These are phyloP conservation scores for Phaenicophaeus curvirostris DNA, from an alignment of 2,797 vertebrate species.

Conservation along the genomic window DNA sequence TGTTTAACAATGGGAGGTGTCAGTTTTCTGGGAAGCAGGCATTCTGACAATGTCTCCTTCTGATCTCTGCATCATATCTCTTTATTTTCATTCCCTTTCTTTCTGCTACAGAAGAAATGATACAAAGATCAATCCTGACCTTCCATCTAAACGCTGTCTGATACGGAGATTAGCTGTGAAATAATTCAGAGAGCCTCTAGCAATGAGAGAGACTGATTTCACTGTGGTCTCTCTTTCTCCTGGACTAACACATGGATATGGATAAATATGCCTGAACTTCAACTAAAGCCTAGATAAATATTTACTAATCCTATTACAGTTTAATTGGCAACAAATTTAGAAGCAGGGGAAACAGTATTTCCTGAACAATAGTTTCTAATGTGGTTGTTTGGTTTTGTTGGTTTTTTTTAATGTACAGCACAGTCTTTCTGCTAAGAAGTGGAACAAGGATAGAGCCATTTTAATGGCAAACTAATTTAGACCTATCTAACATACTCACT, in stretches of 20 bases:
- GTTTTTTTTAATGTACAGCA: not conserved
- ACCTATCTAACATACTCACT: not conserved
- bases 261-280: slow-evolving; percentile 26
- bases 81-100: not conserved
- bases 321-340: slow-evolving; percentile 20
- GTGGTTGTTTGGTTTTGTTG: not conserved
- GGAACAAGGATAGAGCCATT: not conserved
- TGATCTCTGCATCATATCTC: not conserved
- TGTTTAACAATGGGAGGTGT: not conserved
- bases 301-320: slow-evolving; percentile 26
- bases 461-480: not conserved
- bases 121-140: not conserved
- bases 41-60: not conserved
- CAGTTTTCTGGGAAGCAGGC: not conserved
- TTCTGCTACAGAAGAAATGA: not conserved
- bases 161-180: slow-evolving; percentile 24
- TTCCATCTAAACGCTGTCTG: not conserved
- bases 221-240: not conserved
- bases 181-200: not conserved
- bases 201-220: not conserved
- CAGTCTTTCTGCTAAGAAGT: not conserved
- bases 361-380: slow-evolving; percentile 17
- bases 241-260: not conserved
- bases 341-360: not conserved
- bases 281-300: slow-evolving; percentile 36